These are phyloP conservation scores for Plodia interpunctella DNA, from an alignment of 1,140 invertebrate genomes.

Conservation along the genomic window DNA sequence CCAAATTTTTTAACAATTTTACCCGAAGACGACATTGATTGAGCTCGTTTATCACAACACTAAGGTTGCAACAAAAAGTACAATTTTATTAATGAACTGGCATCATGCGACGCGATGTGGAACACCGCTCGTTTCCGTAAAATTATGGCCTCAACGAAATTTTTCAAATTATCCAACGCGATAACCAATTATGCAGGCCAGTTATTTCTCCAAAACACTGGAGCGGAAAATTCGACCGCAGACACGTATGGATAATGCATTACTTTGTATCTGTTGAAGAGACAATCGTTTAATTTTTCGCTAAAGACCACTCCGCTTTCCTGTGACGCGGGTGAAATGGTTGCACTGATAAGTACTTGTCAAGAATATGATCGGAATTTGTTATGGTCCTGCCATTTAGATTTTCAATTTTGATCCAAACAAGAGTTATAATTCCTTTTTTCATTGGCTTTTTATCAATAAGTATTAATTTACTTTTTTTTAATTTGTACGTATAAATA, in stretches of 20 bases:
- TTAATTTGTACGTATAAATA: no score
- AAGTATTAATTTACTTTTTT: no score
- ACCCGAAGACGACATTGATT: neutral
- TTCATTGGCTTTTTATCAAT: no score
- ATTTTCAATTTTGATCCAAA: no score
- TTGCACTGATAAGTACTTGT: no score
- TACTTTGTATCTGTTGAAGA: neutral
- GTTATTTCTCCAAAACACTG: constrained; percentile 26
- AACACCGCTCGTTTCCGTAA: constrained; percentile 30
- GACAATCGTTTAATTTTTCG: no score
- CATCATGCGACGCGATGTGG: constrained; percentile 41
- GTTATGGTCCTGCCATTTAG: no score
- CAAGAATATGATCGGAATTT: no score
- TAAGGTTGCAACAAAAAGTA: constrained; percentile 1
- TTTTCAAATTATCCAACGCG: constrained; percentile 40
- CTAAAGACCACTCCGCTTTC: no score
- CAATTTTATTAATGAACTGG: constrained; percentile 48
- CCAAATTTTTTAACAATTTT: no score
- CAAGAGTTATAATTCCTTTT: no score
- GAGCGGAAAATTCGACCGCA: constrained; percentile 18
- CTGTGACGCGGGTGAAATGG: no score
- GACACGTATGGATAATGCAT: constrained; percentile 5
- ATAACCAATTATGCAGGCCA: constrained; percentile 35
- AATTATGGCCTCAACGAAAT: constrained; percentile 31
- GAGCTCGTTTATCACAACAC: neutral